Base-by-base conservation (phyloP, 1,140 invertebrate genomes). In the Pseudomyrmex sp. region DNA sequence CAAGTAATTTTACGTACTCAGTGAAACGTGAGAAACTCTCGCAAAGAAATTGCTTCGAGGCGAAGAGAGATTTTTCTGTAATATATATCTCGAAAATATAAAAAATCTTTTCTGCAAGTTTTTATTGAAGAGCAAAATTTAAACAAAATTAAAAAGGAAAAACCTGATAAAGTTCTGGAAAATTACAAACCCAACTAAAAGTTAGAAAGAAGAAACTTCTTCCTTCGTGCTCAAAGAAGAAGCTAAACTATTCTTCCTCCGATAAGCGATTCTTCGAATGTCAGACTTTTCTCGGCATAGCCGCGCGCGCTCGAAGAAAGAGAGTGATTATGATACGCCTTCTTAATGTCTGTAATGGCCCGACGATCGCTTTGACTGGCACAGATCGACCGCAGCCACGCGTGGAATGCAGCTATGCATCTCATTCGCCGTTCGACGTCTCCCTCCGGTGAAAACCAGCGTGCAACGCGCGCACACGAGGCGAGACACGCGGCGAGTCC, bases 371-470 rank as follows among this genome's bases (percentile, higher is more conserved):
- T 18, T 48, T 62, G 61, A 10, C 10, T 44, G 74, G 50, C 63
- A 58, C 48, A 59, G 59, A 75, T 50, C 56, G 72, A 48, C 44
- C 72, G 58, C 44, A 74, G 35, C 72, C 72, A 62, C 48, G 61
- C n/a, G 62, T 54, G 74, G 74, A 77, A 77, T 77, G 74, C 74
- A 77, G 61, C 61, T 66, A 54, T 66, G 74, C 74, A 68, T 77
- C 48, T 66, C 74, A 66, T 77, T 66, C 62, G 26, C 48, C 74
- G 48, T 66, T 75, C 59, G 73, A 63, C 20, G 73, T 75, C 44
- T 75, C 44, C 73, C 23, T 54, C 35, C 35, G 65, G 65, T 69
- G 75, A 69, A 35, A 79, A 79, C 63, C 48, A 48, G 62, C 74
- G 35, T 61, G 18, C n/a, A n/a, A n/a, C n/a, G n/a, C n/a, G n/a